Conservation (phyloP, 2,888 invertebrate species). For the Lithophane ornitopus region DNA sequence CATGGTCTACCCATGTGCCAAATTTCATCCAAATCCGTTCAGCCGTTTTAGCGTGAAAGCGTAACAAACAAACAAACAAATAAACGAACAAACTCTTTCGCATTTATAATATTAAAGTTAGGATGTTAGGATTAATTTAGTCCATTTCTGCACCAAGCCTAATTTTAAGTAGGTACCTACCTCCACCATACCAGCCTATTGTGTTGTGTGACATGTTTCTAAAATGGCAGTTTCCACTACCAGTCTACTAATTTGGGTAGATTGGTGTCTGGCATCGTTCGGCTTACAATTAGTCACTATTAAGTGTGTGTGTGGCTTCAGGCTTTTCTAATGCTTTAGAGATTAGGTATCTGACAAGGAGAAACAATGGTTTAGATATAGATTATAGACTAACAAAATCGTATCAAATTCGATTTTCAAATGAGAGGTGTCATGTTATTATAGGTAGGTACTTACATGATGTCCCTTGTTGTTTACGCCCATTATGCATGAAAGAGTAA, state of each 20-base stretch:
- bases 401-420: not conserved
- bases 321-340: slow-evolving; percentile 25
- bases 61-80: too few species aligned
- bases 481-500: too few species aligned
- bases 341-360: slow-evolving; percentile 7
- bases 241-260: slow-evolving; percentile 19
- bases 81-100: too few species aligned
- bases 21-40: too few species aligned
- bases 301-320: slow-evolving; percentile 39
- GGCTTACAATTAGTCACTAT: slow-evolving; percentile 44
- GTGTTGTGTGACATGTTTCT: too few species aligned
- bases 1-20: too few species aligned
- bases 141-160: not conserved
- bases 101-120: too few species aligned
- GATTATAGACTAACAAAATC: not conserved
- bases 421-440: not conserved
- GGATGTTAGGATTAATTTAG: too few species aligned
- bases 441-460: too few species aligned
- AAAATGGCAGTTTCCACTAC: slow-evolving; percentile 4
- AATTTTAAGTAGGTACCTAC: not conserved
- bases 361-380: not conserved
- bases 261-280: slow-evolving; percentile 30
- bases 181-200: too few species aligned
- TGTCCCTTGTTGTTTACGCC: too few species aligned
- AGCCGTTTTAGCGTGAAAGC: too few species aligned